These are phyloP conservation scores for Dendronephthya gigantea DNA, from an alignment of 64 coral and sea anemone species.

Conservation along the genomic window DNA sequence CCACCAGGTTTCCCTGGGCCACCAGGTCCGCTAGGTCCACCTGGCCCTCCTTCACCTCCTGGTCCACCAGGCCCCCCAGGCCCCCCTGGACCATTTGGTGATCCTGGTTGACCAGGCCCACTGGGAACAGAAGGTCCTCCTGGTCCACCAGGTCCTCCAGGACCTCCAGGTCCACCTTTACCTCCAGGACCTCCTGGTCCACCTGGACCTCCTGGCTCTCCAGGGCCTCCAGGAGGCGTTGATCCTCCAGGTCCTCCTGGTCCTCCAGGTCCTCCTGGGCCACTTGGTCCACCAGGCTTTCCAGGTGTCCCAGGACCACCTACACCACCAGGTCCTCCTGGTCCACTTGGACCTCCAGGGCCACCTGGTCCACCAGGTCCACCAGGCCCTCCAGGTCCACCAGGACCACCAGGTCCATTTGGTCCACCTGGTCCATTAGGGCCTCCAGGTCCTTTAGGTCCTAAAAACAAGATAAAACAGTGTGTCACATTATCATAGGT, in stretches of 20 bases:
- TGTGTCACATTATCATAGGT: too few relatives aligned
- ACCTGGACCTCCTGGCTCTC: not conserved
- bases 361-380: conserved; percentile 5
- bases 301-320: not conserved
- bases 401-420: not conserved
- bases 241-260: not conserved
- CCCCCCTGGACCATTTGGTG: not conserved
- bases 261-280: not conserved
- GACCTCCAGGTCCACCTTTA: not conserved
- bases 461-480: not conserved
- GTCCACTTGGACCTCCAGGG: conserved; percentile 22
- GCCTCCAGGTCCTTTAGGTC: not conserved
- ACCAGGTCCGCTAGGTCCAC: not conserved
- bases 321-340: conserved; percentile 6
- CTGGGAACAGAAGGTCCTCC: not conserved
- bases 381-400: conserved; percentile 8
- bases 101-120: not conserved
- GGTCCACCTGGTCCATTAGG: not conserved
- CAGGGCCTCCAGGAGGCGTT: not conserved
- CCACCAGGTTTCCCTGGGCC: not conserved
- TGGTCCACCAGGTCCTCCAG: not conserved
- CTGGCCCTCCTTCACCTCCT: not conserved
- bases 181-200: not conserved
- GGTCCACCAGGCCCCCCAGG: not conserved
- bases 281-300: not conserved